phyloP scores from a whole-genome alignment of 2,113 vertebrate species.

The Ceratotherium simum region DNA sequence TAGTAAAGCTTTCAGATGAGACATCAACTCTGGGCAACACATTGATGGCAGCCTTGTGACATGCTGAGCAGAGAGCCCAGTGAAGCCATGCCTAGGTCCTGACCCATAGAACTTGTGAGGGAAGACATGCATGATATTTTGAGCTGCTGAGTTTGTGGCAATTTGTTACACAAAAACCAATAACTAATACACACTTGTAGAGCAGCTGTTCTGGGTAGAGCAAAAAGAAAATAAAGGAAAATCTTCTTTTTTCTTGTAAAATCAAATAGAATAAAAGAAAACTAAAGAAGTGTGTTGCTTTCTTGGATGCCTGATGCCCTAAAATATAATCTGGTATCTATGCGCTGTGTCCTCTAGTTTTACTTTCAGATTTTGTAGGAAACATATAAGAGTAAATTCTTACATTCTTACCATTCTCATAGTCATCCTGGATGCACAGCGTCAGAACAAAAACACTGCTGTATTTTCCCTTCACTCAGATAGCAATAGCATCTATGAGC shows the following conservation, averaged over 20 bases:
- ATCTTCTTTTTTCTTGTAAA: not conserved
- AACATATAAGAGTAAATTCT: not conserved
- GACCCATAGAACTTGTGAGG: not conserved
- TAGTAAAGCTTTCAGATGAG: not conserved
- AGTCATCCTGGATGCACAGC: not conserved
- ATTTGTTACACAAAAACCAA: not conserved
- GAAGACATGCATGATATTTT: not conserved
- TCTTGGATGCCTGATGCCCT: not conserved
- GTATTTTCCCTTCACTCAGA: not conserved
- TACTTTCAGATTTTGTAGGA: not conserved
- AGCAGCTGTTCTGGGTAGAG: not conserved
- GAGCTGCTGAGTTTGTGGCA: not conserved
- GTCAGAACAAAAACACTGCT: not conserved
- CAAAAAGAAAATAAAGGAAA: constrained; percentile 1
- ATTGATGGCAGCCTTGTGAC: not conserved
- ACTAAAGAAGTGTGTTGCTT: not conserved
- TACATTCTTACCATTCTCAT: not conserved
- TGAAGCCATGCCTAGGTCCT: not conserved
- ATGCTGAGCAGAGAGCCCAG: not conserved
- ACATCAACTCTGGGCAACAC: not conserved
- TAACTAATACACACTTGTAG: not conserved
- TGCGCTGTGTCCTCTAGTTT: not conserved
- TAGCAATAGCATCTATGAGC: not conserved
- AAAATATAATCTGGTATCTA: not conserved
- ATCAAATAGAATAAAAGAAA: not conserved